phyloP scores from a whole-genome alignment of 1,140 invertebrate genomes.

The Hesperophylax magnus region DNA sequence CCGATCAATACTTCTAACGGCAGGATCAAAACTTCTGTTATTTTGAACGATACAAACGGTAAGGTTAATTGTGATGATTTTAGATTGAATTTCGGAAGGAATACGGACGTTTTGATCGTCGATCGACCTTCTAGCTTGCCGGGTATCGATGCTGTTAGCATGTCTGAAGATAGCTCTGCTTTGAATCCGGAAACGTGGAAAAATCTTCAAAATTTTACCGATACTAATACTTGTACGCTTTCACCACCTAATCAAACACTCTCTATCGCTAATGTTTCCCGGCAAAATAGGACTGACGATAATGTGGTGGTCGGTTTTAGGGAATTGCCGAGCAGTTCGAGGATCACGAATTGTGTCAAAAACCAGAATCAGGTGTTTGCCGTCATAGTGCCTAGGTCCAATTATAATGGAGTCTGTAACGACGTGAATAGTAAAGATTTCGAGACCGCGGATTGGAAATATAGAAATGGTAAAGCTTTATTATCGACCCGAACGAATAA shows the following conservation, averaged over 20 bases:
- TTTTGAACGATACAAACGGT: conserved; percentile 44
- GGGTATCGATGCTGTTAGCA: conserved; percentile 45
- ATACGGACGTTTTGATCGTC: conserved; percentile 60
- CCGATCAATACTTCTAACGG: conserved; percentile 51
- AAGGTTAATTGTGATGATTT: conserved; percentile 58
- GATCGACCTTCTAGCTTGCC: conserved; percentile 63
- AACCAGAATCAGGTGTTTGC: conserved; percentile 66
- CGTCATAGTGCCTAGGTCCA: conserved; percentile 67
- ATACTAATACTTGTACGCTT: conserved; percentile 61
- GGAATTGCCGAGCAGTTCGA: conserved; percentile 61
- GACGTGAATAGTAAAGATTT: conserved; percentile 21
- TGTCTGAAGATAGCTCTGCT: conserved; percentile 12
- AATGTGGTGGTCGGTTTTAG: conserved; percentile 64
- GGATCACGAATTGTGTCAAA: conserved; percentile 54
- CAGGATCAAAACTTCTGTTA: conserved; percentile 51
- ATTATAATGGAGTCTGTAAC: conserved; percentile 40
- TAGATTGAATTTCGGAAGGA: conserved; percentile 59
- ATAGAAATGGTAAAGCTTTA: conserved; percentile 24
- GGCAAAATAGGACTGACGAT: conserved; percentile 46
- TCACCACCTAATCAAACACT: conserved; percentile 68
- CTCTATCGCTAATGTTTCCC: conserved; percentile 62
- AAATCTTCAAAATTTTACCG: conserved; percentile 37
- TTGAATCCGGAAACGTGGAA: conserved; percentile 27
- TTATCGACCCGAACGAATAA: background rate
- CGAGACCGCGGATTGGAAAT: conserved; percentile 12